Percentiles rank a stretch among this genome's conserved stretches.
Evolutionary conservation across 2,113 vertebrate species (phyloP).

Genomic region (Bufo bufo): DNA sequence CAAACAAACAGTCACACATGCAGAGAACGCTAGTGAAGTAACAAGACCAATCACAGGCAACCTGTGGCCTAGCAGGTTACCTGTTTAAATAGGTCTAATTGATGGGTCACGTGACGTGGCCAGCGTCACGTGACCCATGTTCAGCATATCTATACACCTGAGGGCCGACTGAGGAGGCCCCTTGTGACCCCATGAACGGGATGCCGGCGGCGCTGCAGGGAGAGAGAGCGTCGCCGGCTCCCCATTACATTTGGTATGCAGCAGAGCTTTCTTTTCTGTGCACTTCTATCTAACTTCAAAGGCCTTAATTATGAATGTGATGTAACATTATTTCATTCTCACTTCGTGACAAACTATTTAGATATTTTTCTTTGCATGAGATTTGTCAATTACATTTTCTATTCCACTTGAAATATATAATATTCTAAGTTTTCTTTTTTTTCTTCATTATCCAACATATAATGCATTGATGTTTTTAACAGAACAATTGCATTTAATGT

Average conservation of each 20-base stretch:
- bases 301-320: slow-evolving; percentile 31
- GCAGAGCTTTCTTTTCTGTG: slow-evolving; percentile 6
- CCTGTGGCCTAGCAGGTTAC: too few relatives aligned
- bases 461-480: not conserved
- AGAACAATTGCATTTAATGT: not conserved
- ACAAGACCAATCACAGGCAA: too few relatives aligned
- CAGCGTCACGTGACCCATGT: too few relatives aligned
- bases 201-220: too few relatives aligned
- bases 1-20: too few relatives aligned
- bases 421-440: not conserved
- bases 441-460: not conserved
- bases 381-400: slow-evolving; percentile 6
- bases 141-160: too few relatives aligned
- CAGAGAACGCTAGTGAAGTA: too few relatives aligned
- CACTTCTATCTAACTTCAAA: slow-evolving; percentile 21
- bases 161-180: too few relatives aligned
- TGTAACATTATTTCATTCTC: slow-evolving; percentile 31
- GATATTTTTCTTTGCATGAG: not conserved
- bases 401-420: not conserved
- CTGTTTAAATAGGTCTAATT: too few relatives aligned
- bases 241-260: not conserved
- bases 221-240: too few relatives aligned
- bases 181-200: too few relatives aligned
- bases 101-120: too few relatives aligned
- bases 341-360: not conserved